These are phyloP conservation scores for Bothrops jararaca DNA, from an alignment of 2,113 vertebrate species.

Conservation along the genomic window DNA sequence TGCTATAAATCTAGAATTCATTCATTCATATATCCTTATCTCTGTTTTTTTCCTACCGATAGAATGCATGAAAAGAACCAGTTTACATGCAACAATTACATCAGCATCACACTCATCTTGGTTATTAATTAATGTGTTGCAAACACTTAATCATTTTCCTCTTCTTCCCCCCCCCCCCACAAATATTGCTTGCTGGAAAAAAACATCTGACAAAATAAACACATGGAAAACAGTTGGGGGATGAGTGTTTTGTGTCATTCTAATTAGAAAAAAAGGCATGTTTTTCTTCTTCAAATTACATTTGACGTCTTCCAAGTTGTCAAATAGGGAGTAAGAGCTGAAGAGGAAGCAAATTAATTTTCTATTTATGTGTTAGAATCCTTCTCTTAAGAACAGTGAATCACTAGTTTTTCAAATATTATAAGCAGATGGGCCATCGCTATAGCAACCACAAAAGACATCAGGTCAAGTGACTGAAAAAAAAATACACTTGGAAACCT, in stretches of 20 bases:
- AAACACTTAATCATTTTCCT: background rate
- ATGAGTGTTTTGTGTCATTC: constrained; percentile 15
- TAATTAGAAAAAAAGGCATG: rapidly evolving
- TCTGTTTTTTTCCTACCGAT: background rate
- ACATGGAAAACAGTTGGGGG: background rate
- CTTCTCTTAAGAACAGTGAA: constrained; percentile 29
- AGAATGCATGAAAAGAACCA: background rate
- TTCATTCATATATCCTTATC: background rate
- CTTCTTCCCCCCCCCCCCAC: background rate
- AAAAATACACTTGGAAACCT: constrained; percentile 1
- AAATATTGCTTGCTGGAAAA: background rate
- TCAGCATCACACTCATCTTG: background rate
- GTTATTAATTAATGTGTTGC: background rate
- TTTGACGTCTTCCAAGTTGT: background rate
- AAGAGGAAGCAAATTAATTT: constrained; percentile 11
- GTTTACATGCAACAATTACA: background rate
- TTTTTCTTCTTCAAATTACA: constrained; percentile 31
- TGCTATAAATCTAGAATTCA: background rate
- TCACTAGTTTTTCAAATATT: constrained; percentile 25
- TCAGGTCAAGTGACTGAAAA: constrained; percentile 6
- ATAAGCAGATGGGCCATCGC: constrained; percentile 16
- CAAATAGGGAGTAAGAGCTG: background rate
- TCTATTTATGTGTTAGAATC: constrained; percentile 21
- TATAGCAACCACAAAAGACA: background rate
- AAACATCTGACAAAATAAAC: background rate